Conservation (phyloP, 1,140 invertebrate genomes). For the Paralvinella palmiformis region DNA sequence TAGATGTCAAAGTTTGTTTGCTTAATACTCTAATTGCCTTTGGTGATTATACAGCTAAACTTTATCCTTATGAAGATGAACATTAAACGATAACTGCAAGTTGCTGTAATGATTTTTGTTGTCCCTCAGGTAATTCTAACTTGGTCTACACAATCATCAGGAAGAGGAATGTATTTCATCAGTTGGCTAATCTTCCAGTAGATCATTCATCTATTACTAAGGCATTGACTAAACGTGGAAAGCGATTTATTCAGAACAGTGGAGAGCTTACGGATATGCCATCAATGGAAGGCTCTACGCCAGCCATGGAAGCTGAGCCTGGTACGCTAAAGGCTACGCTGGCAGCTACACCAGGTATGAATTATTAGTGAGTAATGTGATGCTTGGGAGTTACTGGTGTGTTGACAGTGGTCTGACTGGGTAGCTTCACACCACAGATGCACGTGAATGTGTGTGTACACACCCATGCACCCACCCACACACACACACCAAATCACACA, state of each 20-base stretch:
- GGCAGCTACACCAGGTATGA: slow-evolving; percentile 71
- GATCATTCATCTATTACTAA: slow-evolving; percentile 83
- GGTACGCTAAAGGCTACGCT: slow-evolving; percentile 76
- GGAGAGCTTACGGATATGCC: slow-evolving; percentile 22
- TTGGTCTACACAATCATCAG: slow-evolving; percentile 98
- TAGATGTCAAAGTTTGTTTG: too few relatives aligned
- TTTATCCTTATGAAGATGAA: too few relatives aligned
- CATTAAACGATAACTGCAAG: too few relatives aligned
- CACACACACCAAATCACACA: too few relatives aligned
- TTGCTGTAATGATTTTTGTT: too few relatives aligned
- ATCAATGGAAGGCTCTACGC: slow-evolving; percentile 80
- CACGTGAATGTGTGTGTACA: neutral
- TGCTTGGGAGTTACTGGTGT: neutral
- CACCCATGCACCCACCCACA: neutral
- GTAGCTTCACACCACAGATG: neutral
- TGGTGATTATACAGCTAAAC: too few relatives aligned
- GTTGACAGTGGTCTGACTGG: neutral
- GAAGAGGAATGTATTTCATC: slow-evolving; percentile 95
- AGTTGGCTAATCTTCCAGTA: slow-evolving; percentile 88
- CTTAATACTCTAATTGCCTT: too few relatives aligned
- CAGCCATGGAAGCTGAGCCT: slow-evolving; percentile 62
- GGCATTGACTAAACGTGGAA: slow-evolving; percentile 65
- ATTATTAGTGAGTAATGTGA: neutral
- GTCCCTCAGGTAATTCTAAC: slow-evolving; percentile 79
- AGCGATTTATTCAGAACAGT: slow-evolving; percentile 41